Evolutionary conservation across 2,888 invertebrate genomes (phyloP), one percentile per base, ranked within the genome.

Genomic region (Taphrorychus bicolor): DNA sequence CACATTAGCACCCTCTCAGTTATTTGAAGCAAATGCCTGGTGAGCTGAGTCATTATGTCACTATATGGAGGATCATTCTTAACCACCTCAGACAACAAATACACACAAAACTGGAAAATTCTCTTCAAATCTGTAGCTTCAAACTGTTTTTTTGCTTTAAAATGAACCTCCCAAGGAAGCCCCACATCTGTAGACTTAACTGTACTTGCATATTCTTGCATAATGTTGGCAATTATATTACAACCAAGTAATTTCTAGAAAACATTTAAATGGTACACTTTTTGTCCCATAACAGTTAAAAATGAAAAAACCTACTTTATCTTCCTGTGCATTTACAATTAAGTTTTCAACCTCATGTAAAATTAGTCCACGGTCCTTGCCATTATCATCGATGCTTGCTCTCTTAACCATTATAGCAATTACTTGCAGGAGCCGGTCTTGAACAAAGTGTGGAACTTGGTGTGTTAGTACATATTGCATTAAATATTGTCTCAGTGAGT

Each of bases 381-480:
- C 91, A 66, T 85, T 84, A 80, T 92, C 91, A 74, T 91, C 91
- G 41, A 94, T 87, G 76, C 92, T 92, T 16, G 89, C 89, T 77
- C 94, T 85, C 83, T 96, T 96, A 16, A 95, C 88, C 82, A 95
- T 94, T 67, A 95, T 93, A 9, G 94, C 94, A 75, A 95, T 90
- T 78, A 89, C 89, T 84, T 91, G 89, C 59, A 91, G 79, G 57
- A 92, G 85, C 76, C 88, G 86, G 76, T 94, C 93, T 74, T 91
- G 85, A 11, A 94, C 89, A 83, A 90, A 95, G n/a, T 88, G 84
- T 41, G 91, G 90, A 42, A 91, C 81, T 73, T 87, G 87, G 78
- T 88, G 89, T 60, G 86, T 87, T 70, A 91, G 85, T 63, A 94
- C 86, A 81, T 92, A 95, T 75, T 90, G 89, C 23, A 95, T 84